These are phyloP conservation scores for Melieria picta DNA, from an alignment of 2,888 invertebrate species.

Conservation along the genomic window DNA sequence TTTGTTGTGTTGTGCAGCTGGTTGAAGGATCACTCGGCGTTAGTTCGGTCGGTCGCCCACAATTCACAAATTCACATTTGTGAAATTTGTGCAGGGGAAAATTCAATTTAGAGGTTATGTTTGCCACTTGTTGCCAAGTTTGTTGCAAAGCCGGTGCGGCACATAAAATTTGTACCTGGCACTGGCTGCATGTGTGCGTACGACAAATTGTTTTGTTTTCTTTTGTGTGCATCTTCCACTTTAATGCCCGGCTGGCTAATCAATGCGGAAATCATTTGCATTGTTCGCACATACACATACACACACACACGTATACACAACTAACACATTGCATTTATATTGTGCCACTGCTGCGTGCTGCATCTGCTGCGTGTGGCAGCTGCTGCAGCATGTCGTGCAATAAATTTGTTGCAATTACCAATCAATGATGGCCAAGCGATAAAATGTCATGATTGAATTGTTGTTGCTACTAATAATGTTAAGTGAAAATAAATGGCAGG, in stretches of 20 bases:
- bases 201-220: background rate
- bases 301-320: background rate
- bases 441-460: too few species aligned
- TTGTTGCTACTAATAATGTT: too few species aligned
- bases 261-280: conserved; percentile 32
- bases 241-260: background rate
- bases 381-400: conserved; percentile 22
- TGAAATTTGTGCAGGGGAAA: too few species aligned
- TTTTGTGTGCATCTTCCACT: background rate
- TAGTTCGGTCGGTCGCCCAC: too few species aligned
- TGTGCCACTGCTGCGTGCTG: background rate
- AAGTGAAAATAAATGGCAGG: too few species aligned
- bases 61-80: too few species aligned
- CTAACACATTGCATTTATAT: background rate
- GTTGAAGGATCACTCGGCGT: too few species aligned
- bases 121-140: too few species aligned
- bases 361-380: conserved; percentile 19
- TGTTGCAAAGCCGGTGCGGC: background rate
- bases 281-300: conserved; percentile 17
- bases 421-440: too few species aligned
- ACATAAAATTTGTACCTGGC: background rate
- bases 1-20: too few species aligned
- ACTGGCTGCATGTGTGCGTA: background rate
- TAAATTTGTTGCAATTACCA: conserved; percentile 11
- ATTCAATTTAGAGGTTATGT: too few species aligned